Evolutionary conservation across 2,888 invertebrate species (phyloP).

Genomic region (Diarsia mendica): DNA sequence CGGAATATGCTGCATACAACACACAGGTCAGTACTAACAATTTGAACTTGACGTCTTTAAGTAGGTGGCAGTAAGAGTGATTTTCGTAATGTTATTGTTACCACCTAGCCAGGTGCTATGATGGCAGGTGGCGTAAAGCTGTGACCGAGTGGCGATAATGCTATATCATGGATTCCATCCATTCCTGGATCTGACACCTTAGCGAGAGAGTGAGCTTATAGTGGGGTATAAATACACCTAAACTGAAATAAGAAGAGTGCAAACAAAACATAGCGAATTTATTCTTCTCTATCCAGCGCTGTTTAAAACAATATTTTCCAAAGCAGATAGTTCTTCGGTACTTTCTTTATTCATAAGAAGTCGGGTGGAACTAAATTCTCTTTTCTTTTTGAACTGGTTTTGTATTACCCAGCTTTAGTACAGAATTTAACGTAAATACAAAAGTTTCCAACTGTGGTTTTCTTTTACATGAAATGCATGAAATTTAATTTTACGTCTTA

Average conservation of each 20-base stretch:
- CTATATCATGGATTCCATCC: background rate
- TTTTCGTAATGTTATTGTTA: background rate
- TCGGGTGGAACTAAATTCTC: conserved; percentile 32
- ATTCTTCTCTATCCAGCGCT: background rate
- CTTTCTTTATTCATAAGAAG: conserved; percentile 37
- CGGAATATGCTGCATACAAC: background rate
- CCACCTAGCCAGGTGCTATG: background rate
- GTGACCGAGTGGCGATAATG: background rate
- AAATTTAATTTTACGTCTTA: conserved; percentile 49
- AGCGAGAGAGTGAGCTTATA: background rate
- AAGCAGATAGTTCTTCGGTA: conserved; percentile 24
- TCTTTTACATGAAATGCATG: conserved; percentile 32
- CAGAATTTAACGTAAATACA: conserved; percentile 28
- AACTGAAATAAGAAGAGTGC: background rate
- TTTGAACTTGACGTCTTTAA: background rate
- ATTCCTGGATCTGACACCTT: background rate
- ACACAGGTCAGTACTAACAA: background rate
- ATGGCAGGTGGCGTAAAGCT: background rate
- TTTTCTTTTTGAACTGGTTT: conserved; percentile 16
- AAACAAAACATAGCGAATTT: background rate
- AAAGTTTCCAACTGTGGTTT: conserved; percentile 38
- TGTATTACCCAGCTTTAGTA: conserved; percentile 22
- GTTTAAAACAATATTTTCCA: conserved; percentile 21
- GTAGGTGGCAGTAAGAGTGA: background rate
- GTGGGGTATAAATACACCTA: background rate